These are phyloP conservation scores for Xanthostigma xanthostigma DNA, from an alignment of 2,888 invertebrate genomes.

Conservation along the genomic window DNA sequence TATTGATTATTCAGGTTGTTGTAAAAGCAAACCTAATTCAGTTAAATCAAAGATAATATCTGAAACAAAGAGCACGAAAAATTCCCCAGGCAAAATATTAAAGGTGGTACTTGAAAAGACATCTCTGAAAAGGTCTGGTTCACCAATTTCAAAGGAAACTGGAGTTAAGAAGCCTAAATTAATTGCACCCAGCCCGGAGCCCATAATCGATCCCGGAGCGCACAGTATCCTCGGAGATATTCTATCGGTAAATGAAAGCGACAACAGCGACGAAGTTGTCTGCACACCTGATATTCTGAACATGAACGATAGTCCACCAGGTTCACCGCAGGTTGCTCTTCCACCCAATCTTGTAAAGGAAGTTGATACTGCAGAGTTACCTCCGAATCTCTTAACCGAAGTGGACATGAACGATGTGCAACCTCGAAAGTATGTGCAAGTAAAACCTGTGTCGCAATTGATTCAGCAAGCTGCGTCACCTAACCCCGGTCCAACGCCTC, in stretches of 20 bases:
- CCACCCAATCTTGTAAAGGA: no score
- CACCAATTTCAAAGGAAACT: no score
- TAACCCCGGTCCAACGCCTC: no score
- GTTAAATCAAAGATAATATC: no score
- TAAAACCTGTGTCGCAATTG: slow-evolving; percentile 19
- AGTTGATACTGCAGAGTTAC: no score
- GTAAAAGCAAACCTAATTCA: no score
- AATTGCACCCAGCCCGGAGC: not conserved
- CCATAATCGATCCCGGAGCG: slow-evolving; percentile 17
- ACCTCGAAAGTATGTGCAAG: slow-evolving; percentile 16
- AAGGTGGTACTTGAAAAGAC: no score
- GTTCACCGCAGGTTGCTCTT: not conserved
- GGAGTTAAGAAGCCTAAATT: not conserved
- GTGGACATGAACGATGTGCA: not conserved
- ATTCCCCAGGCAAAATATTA: no score
- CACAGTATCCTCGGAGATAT: slow-evolving; percentile 14
- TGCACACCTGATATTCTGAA: slow-evolving; percentile 46
- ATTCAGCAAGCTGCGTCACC: not conserved
- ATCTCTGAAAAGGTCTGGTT: no score
- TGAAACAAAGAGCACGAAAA: no score
- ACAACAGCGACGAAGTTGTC: slow-evolving; percentile 36
- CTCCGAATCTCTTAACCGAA: no score
- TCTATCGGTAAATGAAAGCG: not conserved
- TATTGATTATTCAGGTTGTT: no score
- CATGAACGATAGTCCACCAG: slow-evolving; percentile 31